These are phyloP conservation scores for Spicauda simplicius DNA, from an alignment of 2,888 invertebrate species.

Conservation along the genomic window DNA sequence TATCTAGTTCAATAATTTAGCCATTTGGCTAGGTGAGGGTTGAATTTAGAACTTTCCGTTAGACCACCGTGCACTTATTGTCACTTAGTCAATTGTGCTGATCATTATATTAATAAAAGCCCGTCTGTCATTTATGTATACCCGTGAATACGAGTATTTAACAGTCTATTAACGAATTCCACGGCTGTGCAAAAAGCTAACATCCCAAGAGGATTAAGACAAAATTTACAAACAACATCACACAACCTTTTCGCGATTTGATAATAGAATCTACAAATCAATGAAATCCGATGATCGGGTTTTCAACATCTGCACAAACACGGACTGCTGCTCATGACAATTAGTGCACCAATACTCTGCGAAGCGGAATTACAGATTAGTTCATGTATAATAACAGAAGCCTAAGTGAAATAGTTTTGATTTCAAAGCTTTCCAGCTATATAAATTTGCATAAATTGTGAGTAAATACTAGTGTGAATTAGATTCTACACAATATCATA, in stretches of 20 bases:
- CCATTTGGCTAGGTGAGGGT: too few relatives aligned
- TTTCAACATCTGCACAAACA: constrained; percentile 15
- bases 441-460: background rate
- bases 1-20: too few relatives aligned
- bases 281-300: background rate
- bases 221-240: background rate
- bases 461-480: background rate
- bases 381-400: background rate
- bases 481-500: background rate
- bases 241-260: background rate
- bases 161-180: background rate
- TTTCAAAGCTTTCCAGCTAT: background rate
- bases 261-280: background rate
- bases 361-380: background rate
- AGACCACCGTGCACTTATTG: too few relatives aligned
- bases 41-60: too few relatives aligned
- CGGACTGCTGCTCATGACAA: background rate
- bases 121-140: too few relatives aligned
- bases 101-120: too few relatives aligned
- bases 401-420: background rate
- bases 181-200: background rate
- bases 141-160: too few relatives aligned
- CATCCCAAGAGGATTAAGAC: background rate
- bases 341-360: background rate
- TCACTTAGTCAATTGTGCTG: too few relatives aligned